phyloP scores from a whole-genome alignment of 2,113 vertebrate species.

The Lipophrys pholis region DNA sequence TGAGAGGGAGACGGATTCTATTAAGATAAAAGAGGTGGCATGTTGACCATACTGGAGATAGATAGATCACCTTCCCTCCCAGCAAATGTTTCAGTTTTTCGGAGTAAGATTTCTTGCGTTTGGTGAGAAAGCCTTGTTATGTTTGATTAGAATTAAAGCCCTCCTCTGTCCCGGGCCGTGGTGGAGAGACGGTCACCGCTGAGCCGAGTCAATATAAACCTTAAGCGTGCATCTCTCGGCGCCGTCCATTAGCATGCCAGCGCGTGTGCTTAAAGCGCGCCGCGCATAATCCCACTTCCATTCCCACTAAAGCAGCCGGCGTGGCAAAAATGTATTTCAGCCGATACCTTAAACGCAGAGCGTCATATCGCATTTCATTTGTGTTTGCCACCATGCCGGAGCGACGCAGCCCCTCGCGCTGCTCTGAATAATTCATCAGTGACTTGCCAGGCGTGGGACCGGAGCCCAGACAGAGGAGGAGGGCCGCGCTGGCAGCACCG shows the following conservation, averaged over 20 bases:
- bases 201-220: constrained; percentile 11
- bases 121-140: no score
- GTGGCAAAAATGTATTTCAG: constrained; percentile 6
- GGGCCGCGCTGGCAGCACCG: neutral
- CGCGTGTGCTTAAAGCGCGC: constrained; percentile 7
- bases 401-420: constrained; percentile 28
- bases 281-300: constrained; percentile 5
- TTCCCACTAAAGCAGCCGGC: neutral
- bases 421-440: constrained; percentile 71
- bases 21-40: no score
- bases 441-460: constrained; percentile 52
- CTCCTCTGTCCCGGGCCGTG: neutral
- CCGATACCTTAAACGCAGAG: constrained; percentile 27
- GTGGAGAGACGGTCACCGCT: neutral
- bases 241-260: neutral
- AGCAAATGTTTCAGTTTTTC: no score
- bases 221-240: constrained; percentile 4
- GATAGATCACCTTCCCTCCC: no score
- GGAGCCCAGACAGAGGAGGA: constrained; percentile 47
- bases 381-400: constrained; percentile 45
- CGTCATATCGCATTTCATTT: constrained; percentile 48
- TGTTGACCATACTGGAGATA: no score
- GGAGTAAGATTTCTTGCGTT: no score
- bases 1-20: no score
- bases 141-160: constrained; percentile 12